Evolutionary conservation across 2,797 vertebrate species (phyloP).

Genomic region (Thunnus albacares): DNA sequence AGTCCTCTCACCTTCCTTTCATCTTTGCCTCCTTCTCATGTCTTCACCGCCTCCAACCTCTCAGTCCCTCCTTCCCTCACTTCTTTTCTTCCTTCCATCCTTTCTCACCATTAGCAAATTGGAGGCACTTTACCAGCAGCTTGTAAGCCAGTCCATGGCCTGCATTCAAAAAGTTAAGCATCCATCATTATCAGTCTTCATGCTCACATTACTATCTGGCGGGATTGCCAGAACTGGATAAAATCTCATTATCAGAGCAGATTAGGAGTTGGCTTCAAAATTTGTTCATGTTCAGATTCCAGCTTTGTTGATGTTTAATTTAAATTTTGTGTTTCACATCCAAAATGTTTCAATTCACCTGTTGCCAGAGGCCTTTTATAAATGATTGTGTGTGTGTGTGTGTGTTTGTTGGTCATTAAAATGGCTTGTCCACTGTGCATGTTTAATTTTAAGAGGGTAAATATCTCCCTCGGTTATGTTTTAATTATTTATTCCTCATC

Average conservation of each 20-base stretch:
- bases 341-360: conserved; percentile 46
- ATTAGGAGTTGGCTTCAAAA: conserved; percentile 45
- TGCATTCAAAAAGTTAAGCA: conserved; percentile 51
- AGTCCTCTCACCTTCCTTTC: conserved; percentile 6
- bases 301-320: conserved; percentile 50
- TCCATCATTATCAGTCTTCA: conserved; percentile 60
- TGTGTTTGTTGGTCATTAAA: conserved; percentile 8
- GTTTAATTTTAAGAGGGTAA: conserved; percentile 7
- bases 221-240: conserved; percentile 32
- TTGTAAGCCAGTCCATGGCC: conserved; percentile 51
- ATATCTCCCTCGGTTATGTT: conserved; percentile 15
- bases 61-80: neutral
- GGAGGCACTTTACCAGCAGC: conserved; percentile 44
- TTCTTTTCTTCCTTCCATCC: conserved; percentile 12
- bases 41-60: neutral
- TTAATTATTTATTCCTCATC: conserved; percentile 45
- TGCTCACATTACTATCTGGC: conserved; percentile 44
- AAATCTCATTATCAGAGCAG: conserved; percentile 59
- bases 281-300: conserved; percentile 14
- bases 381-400: neutral
- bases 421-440: conserved; percentile 2
- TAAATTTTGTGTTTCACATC: conserved; percentile 22
- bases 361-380: conserved; percentile 37
- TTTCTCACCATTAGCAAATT: conserved; percentile 38
- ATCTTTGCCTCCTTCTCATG: conserved; percentile 12